A percentile compares a stretch with the other conserved stretches of the same genome.
phyloP scores from a whole-genome alignment of 1,140 invertebrate genomes.

The Ceratosolen fusciceps region DNA sequence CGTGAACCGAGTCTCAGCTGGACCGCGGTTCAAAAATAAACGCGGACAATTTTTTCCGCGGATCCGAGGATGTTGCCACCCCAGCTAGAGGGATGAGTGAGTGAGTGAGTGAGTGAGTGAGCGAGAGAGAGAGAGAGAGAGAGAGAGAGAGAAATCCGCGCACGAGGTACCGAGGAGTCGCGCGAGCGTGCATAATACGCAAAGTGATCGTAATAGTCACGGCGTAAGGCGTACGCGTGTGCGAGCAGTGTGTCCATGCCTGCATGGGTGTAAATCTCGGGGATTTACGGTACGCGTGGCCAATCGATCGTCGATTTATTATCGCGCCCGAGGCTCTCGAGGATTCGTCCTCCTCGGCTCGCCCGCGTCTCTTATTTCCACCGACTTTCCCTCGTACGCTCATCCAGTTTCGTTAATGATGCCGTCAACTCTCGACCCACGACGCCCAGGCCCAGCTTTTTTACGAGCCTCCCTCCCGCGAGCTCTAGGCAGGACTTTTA shows the following conservation, averaged over 20 bases:
- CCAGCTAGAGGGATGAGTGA: neutral
- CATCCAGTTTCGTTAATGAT: slow-evolving; percentile 11
- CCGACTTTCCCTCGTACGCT: neutral
- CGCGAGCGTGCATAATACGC: slow-evolving; percentile 1
- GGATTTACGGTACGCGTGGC: neutral
- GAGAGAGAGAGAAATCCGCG: neutral
- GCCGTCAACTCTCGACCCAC: neutral
- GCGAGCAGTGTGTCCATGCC: neutral
- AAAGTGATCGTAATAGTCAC: neutral
- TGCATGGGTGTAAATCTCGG: slow-evolving; percentile 7
- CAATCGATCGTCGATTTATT: slow-evolving; percentile 27
- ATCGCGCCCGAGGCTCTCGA: neutral
- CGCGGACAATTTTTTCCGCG: neutral
- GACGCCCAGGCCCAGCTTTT: neutral
- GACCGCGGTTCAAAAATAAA: slow-evolving; percentile 2
- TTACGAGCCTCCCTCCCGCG: neutral
- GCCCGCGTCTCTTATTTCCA: neutral
- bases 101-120: neutral
- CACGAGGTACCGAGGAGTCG: neutral
- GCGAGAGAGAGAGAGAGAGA: neutral
- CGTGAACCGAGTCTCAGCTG: neutral
- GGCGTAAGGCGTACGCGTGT: neutral
- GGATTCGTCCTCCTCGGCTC: neutral
- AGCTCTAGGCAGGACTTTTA: neutral
- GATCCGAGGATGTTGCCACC: neutral